Percentiles rank a stretch among this genome's conserved stretches.
Conservation (phyloP, 2,797 vertebrate genomes). For the Adelosebastes latens region DNA sequence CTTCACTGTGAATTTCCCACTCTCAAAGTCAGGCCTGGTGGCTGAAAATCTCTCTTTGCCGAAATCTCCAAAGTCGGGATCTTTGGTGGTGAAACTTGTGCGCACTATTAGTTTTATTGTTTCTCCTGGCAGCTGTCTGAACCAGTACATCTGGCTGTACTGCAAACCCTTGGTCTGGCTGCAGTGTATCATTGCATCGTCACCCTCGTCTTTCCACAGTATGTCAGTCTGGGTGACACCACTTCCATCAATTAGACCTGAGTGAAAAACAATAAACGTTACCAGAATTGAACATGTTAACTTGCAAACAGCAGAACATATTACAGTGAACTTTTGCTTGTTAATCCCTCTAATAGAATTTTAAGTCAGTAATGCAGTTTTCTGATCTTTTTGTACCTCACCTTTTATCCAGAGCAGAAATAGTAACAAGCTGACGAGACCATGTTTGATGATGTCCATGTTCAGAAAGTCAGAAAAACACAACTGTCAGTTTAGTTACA, state of each 20-base stretch:
- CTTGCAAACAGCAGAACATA: neutral
- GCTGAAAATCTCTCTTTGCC: slow-evolving; percentile 6
- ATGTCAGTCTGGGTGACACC: neutral
- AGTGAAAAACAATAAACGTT: neutral
- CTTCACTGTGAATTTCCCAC: slow-evolving; percentile 60
- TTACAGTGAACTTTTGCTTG: neutral
- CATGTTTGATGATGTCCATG: neutral
- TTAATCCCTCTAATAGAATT: no score
- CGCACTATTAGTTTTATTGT: no score
- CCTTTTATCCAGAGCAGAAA: neutral
- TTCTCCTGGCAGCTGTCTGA: no score
- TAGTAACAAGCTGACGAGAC: neutral
- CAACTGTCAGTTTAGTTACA: neutral
- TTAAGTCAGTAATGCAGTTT: no score
- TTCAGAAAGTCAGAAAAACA: neutral
- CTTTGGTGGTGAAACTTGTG: no score
- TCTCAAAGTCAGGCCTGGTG: slow-evolving; percentile 23
- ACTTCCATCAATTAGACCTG: slow-evolving; percentile 11
- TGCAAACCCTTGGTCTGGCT: no score
- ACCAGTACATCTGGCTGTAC: no score
- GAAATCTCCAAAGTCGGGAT: neutral
- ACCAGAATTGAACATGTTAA: neutral
- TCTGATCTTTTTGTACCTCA: neutral
- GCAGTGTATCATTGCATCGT: no score
- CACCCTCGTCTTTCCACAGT: no score